These are phyloP conservation scores for Chloebia gouldiae DNA, from an alignment of 2,113 vertebrate species.

Conservation along the genomic window DNA sequence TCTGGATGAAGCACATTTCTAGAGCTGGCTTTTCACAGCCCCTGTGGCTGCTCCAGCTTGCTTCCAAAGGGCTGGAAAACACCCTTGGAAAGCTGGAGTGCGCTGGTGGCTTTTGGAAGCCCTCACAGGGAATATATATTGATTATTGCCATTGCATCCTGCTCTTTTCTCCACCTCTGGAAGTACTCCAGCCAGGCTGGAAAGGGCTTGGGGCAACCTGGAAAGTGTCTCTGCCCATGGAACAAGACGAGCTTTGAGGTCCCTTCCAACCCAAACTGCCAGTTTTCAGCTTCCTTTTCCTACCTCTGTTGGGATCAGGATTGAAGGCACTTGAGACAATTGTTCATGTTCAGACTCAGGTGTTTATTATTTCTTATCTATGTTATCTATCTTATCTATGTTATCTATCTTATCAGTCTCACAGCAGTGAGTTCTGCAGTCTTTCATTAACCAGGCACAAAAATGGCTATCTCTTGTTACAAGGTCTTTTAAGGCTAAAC, in stretches of 20 bases:
- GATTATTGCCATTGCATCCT: neutral
- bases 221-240: neutral
- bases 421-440: neutral
- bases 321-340: neutral
- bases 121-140: rapidly evolving
- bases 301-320: neutral
- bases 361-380: neutral
- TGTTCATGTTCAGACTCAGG: neutral
- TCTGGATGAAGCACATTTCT: neutral
- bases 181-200: neutral
- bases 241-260: neutral
- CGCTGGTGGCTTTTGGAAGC: neutral
- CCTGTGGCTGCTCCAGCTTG: neutral
- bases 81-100: neutral
- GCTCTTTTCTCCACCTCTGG: neutral
- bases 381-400: neutral
- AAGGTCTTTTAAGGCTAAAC: neutral
- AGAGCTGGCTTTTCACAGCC: neutral
- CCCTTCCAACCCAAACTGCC: neutral
- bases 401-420: neutral
- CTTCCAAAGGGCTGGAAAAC: neutral
- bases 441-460: neutral
- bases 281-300: neutral
- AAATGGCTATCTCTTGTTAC: neutral
- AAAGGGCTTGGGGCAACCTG: neutral